Conservation (phyloP, 1,140 invertebrate species). For the Lucilia sericata region DNA sequence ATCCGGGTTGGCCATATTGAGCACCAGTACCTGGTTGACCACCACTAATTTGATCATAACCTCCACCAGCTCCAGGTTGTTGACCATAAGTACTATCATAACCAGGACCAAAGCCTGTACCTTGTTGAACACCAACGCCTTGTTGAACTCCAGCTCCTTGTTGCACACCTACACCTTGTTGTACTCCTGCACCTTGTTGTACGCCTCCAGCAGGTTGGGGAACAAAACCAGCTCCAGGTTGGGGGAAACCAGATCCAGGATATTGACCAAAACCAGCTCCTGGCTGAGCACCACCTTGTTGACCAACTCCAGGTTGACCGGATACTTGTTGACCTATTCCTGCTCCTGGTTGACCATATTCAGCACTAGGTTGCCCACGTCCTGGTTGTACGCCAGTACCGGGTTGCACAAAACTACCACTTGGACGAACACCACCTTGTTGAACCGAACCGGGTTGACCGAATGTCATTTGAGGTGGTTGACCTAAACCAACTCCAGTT, state of each 20-base stretch:
- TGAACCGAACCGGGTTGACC: background rate
- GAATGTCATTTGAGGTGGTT: background rate
- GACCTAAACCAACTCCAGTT: background rate
- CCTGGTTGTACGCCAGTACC: too few relatives aligned
- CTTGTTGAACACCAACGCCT: conserved; percentile 41
- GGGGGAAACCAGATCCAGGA: background rate
- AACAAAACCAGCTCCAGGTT: too few relatives aligned
- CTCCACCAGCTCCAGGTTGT: conserved; percentile 14
- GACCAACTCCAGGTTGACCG: conserved; percentile 24
- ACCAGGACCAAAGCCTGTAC: conserved; percentile 23
- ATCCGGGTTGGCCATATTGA: conserved; percentile 7
- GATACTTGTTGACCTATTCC: background rate
- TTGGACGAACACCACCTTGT: conserved; percentile 8
- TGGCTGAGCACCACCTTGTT: conserved; percentile 25
- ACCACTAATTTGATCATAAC: conserved; percentile 10
- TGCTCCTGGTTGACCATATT: conserved; percentile 11
- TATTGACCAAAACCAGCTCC: background rate
- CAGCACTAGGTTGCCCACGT: too few relatives aligned
- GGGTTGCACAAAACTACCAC: background rate
- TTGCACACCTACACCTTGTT: conserved; percentile 44
- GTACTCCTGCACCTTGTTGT: background rate
- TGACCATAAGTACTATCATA: conserved; percentile 33
- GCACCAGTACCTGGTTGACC: conserved; percentile 46
- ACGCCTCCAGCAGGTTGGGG: conserved; percentile 45
- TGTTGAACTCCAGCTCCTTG: conserved; percentile 39